Base-by-base conservation (phyloP, 2,797 vertebrate species). In the Premnoplex brunnescens region DNA sequence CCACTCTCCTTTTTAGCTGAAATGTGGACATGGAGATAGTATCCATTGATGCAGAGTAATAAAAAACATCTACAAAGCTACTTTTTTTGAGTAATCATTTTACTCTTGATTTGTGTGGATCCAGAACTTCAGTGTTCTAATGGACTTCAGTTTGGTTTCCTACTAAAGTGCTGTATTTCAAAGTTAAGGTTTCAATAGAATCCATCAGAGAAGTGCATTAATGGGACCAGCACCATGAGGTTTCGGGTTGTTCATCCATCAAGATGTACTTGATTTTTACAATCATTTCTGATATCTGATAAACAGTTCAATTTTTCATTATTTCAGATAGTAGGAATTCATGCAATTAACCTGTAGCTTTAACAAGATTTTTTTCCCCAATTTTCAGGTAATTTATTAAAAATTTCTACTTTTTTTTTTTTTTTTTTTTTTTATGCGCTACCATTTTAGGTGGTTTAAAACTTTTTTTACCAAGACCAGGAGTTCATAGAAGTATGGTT, bases 381-480 rank as follows among this genome's bases (percentile, higher is more conserved):
- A 26, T 89, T 96, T 93, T 93, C 91, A 89, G 32, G 81, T 94
- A 60, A 93, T 77, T 95, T 93, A 95, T 80, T 94, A 86, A 91
- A 89, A 54, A 84, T 93, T 94, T 96, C 94, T 96, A 60, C 93
- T 22, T 68, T 82, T 85, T 41, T 86, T 44, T 21, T 68, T 82
- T 85, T 41, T 86, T 44, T 21, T 96, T 79, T 41, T 97, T 91
- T 96, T 89, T 90, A 92, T 89, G 48, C 7, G 58, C 95, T 98
- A 97, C 96, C 96, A 94, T 97, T 98, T 94, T 97, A 98, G 98
- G 98, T 98, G 95, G 96, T 94, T 97, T 95, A 96, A 98, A 96
- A 97, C 94, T 97, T 97, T 98, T 97, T 96, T 66, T 93, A 96
- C 93, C 96, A 64, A 97, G 97, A 97, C 96, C 97, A 88, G 97